Conservation (phyloP, 2,888 invertebrate genomes). For the Aproaerema taeniolella region DNA sequence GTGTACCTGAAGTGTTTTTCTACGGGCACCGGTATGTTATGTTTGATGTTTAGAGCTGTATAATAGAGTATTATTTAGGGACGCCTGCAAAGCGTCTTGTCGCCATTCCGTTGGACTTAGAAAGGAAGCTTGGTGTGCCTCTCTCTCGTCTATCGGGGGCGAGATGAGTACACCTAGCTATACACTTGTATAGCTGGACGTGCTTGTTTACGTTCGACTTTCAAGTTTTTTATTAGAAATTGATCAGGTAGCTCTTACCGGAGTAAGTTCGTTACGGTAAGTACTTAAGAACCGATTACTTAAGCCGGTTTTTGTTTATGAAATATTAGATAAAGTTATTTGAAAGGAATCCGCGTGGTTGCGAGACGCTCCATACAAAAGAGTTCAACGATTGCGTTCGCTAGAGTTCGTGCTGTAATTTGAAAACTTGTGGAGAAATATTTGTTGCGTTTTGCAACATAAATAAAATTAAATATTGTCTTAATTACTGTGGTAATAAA, state of each 20-base stretch:
- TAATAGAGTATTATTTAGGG: slow-evolving; percentile 51
- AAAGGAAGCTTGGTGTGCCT: slow-evolving; percentile 29
- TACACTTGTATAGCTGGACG: slow-evolving; percentile 5
- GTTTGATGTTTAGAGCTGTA: slow-evolving; percentile 33
- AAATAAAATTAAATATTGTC: too few relatives aligned
- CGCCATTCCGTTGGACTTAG: slow-evolving; percentile 21
- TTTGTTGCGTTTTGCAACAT: too few relatives aligned
- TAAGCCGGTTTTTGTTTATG: neutral
- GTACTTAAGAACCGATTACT: too few relatives aligned
- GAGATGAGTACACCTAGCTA: neutral
- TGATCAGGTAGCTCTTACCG: too few relatives aligned
- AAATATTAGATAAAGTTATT: neutral
- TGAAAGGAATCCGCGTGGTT: neutral
- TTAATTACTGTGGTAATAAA: too few relatives aligned
- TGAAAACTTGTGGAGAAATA: too few relatives aligned
- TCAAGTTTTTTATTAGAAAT: slow-evolving; percentile 15
- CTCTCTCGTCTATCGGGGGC: slow-evolving; percentile 17
- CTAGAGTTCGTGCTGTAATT: too few relatives aligned
- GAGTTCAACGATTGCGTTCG: slow-evolving; percentile 10
- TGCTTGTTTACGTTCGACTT: slow-evolving; percentile 14
- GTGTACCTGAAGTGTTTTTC: slow-evolving; percentile 53
- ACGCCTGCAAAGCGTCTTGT: slow-evolving; percentile 25
- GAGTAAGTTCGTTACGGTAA: too few relatives aligned
- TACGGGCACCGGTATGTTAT: slow-evolving; percentile 52
- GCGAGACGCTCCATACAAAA: slow-evolving; percentile 10